Percentiles rank a stretch among this genome's conserved stretches.
Evolutionary conservation across 1,140 invertebrate species (phyloP).

Genomic region (Plutomurus gul): DNA sequence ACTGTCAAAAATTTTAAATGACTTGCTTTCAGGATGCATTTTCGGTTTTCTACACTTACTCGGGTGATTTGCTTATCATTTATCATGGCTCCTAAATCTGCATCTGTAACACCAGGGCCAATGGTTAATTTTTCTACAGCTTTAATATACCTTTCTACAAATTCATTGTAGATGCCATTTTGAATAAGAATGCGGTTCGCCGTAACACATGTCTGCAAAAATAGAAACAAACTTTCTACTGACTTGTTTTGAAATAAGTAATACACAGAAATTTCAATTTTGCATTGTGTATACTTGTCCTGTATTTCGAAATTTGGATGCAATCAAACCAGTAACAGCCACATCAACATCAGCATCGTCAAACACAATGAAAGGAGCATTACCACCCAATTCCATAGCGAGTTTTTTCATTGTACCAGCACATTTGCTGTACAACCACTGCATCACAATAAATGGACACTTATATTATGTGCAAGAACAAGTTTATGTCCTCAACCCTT

Average conservation of each 20-base stretch:
- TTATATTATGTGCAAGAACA: no score
- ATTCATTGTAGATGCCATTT: conserved; percentile 79
- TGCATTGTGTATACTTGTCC: conserved; percentile 75
- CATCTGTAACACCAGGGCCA: conserved; percentile 75
- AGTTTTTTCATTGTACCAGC: conserved; percentile 79
- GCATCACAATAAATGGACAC: no score
- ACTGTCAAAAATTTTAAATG: not conserved
- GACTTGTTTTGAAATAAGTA: not conserved
- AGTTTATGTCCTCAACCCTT: no score
- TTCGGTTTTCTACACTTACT: no score
- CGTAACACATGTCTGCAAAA: conserved; percentile 87
- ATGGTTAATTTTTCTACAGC: conserved; percentile 74
- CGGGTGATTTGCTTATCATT: conserved; percentile 85
- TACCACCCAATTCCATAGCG: conserved; percentile 92
- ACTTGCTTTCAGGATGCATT: no score
- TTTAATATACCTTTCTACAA: conserved; percentile 73
- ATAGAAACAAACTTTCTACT: not conserved
- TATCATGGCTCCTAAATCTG: conserved; percentile 89
- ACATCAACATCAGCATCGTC: conserved; percentile 80
- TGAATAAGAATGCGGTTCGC: conserved; percentile 93
- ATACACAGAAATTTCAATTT: conserved; percentile 52
- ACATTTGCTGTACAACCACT: conserved; percentile 38
- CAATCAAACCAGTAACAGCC: conserved; percentile 86
- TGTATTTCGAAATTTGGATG: conserved; percentile 92
- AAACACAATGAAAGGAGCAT: conserved; percentile 98